phyloP scores from a whole-genome alignment of 1,140 invertebrate species.

The Polypedilum vanderplanki region DNA sequence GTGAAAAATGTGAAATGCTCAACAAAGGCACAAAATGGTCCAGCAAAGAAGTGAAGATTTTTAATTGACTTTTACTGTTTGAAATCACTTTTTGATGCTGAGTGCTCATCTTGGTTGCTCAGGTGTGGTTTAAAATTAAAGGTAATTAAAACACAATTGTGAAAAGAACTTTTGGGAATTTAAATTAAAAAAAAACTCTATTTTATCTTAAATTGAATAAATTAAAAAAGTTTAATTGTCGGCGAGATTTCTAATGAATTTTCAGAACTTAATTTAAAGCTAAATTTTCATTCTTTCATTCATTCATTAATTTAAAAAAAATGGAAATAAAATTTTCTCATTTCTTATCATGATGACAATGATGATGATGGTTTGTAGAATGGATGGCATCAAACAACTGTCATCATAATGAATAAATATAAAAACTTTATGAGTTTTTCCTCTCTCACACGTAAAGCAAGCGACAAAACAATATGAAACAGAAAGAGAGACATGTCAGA shows the following conservation, averaged over 20 bases:
- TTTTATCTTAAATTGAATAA: neutral
- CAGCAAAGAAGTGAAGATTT: neutral
- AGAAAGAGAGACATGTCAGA: neutral
- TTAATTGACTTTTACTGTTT: slow-evolving; percentile 19
- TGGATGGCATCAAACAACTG: neutral
- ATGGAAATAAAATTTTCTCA: neutral
- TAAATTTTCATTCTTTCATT: neutral
- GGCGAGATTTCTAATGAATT: slow-evolving; percentile 5
- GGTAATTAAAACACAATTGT: neutral
- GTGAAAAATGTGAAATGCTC: too few species aligned
- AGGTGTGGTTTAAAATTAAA: neutral
- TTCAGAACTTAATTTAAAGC: neutral
- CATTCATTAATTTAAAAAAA: neutral
- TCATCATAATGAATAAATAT: slow-evolving; percentile 29
- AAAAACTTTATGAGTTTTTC: slow-evolving; percentile 23
- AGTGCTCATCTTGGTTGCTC: neutral
- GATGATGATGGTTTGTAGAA: too few species aligned
- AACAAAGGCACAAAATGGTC: neutral
- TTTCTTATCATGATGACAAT: too few species aligned
- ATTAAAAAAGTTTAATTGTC: neutral
- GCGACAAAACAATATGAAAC: neutral
- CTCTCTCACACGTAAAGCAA: neutral
- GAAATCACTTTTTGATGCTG: neutral
- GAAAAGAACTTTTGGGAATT: neutral
- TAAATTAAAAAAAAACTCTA: neutral